phyloP scores from a whole-genome alignment of 2,797 vertebrate species.

The Sebastes trivittatus region DNA sequence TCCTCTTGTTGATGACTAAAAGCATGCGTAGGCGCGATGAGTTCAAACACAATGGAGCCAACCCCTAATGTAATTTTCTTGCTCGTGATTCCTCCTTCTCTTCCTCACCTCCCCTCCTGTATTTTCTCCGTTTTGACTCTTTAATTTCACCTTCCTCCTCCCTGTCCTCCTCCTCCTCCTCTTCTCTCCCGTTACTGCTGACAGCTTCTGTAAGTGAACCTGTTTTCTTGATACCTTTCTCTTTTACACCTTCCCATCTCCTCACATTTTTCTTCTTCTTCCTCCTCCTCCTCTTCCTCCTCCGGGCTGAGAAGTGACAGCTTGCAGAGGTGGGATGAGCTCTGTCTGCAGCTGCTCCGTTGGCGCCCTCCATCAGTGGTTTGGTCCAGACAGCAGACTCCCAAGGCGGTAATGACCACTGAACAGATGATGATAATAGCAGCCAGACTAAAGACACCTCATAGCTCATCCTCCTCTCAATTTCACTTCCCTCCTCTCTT shows the following conservation, averaged over 20 bases:
- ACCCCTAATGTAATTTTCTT: conserved; percentile 39
- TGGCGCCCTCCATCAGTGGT: conserved; percentile 69
- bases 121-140: conserved; percentile 19
- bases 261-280: neutral
- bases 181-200: conserved; percentile 16
- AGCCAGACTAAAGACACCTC: conserved; percentile 78
- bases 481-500: conserved; percentile 19
- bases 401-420: conserved; percentile 76
- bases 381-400: conserved; percentile 75
- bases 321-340: conserved; percentile 74
- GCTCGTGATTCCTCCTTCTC: conserved; percentile 12
- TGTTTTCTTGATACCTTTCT: neutral
- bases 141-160: conserved; percentile 39
- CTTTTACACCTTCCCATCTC: conserved; percentile 4
- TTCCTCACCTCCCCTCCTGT: conserved; percentile 19
- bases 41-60: conserved; percentile 46
- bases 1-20: conserved; percentile 48
- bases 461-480: conserved; percentile 57
- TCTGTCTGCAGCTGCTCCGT: conserved; percentile 78
- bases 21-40: conserved; percentile 54
- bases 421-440: conserved; percentile 82
- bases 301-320: conserved; percentile 56
- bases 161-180: conserved; percentile 7
- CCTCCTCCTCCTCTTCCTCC: conserved; percentile 24
- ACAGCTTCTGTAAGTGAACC: conserved; percentile 45